A percentile compares a stretch with the other conserved stretches of the same genome.
Conservation (phyloP, 1,140 invertebrate genomes). For the Ooceraea biroi region DNA sequence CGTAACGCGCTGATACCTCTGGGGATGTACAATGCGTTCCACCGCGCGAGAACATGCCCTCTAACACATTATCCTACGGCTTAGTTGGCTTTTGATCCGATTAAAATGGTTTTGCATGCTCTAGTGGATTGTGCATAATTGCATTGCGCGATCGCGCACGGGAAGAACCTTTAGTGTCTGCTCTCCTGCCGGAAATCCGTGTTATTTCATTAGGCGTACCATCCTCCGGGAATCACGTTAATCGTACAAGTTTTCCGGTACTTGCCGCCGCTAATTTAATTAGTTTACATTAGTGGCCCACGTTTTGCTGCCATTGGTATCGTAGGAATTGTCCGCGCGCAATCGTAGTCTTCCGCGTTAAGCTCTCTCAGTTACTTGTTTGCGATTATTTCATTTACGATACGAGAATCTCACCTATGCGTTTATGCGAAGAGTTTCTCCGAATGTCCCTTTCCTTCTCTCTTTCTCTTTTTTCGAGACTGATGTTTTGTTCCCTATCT, state of each 20-base stretch:
- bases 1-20: neutral
- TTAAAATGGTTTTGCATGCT: slow-evolving; percentile 46
- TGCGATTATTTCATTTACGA: neutral
- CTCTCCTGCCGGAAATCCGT: slow-evolving; percentile 18
- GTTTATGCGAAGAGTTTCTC: neutral
- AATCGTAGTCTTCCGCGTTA: neutral
- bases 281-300: neutral
- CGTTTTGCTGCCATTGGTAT: neutral
- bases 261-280: neutral
- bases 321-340: neutral
- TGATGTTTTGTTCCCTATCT: neutral
- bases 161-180: slow-evolving; percentile 39
- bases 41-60: slow-evolving; percentile 34
- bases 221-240: slow-evolving; percentile 22
- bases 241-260: slow-evolving; percentile 9
- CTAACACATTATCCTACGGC: slow-evolving; percentile 46
- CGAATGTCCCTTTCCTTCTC: neutral
- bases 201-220: slow-evolving; percentile 34
- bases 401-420: neutral
- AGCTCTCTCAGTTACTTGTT: neutral
- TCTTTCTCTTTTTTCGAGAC: neutral
- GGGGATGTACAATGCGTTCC: slow-evolving; percentile 19
- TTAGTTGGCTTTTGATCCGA: slow-evolving; percentile 49
- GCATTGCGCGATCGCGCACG: slow-evolving; percentile 33
- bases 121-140: slow-evolving; percentile 40